These are phyloP conservation scores for Linurgus olivaceus DNA, from an alignment of 2,797 vertebrate genomes.

Conservation along the genomic window DNA sequence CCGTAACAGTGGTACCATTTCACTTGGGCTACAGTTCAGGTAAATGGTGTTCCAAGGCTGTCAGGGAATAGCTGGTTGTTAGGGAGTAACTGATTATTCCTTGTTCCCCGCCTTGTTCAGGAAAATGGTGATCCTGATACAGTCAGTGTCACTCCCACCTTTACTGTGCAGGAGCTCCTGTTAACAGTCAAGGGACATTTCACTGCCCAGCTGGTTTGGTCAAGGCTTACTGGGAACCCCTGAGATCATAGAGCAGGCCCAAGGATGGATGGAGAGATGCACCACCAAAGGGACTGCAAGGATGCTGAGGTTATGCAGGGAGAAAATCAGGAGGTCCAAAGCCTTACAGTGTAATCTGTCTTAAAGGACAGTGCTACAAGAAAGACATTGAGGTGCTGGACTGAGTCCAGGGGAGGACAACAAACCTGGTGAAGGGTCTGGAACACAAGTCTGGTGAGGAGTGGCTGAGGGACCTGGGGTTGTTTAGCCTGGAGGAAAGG, in stretches of 20 bases:
- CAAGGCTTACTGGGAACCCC: neutral
- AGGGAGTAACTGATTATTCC: neutral
- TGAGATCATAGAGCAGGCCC: neutral
- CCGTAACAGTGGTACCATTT: neutral
- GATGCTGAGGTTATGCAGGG: neutral
- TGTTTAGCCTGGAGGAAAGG: neutral
- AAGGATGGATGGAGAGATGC: neutral
- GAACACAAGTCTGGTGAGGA: neutral
- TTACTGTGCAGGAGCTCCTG: neutral
- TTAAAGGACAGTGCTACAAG: neutral
- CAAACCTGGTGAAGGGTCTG: neutral
- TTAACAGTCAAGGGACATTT: rapidly evolving
- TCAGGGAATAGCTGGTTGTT: neutral
- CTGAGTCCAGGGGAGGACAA: neutral
- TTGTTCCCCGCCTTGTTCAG: neutral
- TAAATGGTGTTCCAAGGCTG: neutral
- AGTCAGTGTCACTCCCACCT: neutral
- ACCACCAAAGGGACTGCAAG: neutral
- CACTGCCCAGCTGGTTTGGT: neutral
- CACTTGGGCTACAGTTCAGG: neutral
- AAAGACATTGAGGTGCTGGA: neutral
- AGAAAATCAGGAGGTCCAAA: neutral
- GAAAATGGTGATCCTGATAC: neutral
- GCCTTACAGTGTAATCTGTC: neutral
- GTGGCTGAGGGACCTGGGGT: neutral